Conservation (phyloP, 2,888 invertebrate genomes). For the Caenorhabditis japonica region DNA sequence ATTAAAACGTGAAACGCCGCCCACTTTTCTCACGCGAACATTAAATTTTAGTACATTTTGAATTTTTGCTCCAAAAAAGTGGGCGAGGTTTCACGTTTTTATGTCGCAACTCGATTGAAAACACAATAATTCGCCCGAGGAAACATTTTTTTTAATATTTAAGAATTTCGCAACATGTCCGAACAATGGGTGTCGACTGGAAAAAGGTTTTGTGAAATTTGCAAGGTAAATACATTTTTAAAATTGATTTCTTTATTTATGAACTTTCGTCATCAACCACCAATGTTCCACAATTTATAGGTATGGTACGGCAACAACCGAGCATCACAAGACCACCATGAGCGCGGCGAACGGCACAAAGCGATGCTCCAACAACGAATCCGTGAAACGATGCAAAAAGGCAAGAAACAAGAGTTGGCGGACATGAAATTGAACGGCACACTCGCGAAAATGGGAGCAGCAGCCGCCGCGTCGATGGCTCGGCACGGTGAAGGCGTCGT, state of each 20-base stretch:
- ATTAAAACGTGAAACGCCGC: no score
- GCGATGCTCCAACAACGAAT: slow-evolving; percentile 48
- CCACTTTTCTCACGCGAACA: no score
- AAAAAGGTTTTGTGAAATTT: slow-evolving; percentile 96
- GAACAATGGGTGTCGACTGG: slow-evolving; percentile 89
- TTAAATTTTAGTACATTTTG: no score
- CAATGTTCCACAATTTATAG: slow-evolving; percentile 40
- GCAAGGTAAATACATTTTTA: slow-evolving; percentile 82
- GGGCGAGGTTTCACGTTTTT: no score
- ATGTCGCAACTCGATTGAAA: no score
- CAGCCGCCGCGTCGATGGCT: slow-evolving; percentile 67
- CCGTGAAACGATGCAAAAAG: slow-evolving; percentile 44
- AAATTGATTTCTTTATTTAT: not conserved
- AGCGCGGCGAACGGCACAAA: slow-evolving; percentile 73
- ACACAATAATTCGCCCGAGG: no score
- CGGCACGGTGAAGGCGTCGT: slow-evolving; percentile 49
- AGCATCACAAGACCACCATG: slow-evolving; percentile 80
- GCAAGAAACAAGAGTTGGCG: slow-evolving; percentile 43
- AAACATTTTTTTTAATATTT: no score
- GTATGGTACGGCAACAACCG: slow-evolving; percentile 98
- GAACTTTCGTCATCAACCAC: slow-evolving; percentile 1
- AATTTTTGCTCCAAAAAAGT: no score
- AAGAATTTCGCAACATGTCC: no score
- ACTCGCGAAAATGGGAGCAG: slow-evolving; percentile 70
- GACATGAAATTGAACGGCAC: slow-evolving; percentile 63